phyloP scores from a whole-genome alignment of 2,888 invertebrate species.

The Phortica magna region DNA sequence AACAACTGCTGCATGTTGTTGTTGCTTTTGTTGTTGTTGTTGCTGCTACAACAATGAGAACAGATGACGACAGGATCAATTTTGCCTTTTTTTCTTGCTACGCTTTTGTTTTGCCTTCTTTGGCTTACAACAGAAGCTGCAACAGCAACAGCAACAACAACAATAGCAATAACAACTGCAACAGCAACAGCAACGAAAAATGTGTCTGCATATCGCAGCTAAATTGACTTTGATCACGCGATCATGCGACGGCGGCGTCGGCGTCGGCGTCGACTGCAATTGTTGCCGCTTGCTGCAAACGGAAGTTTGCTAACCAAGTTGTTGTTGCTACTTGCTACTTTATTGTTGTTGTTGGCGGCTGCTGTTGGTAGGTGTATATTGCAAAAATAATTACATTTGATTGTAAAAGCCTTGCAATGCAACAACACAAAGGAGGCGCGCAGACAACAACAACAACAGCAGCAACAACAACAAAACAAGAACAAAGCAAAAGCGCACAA shows the following conservation, averaged over 20 bases:
- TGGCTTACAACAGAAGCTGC: conserved; percentile 52
- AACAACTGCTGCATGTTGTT: conserved; percentile 27
- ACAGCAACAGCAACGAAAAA: conserved; percentile 43
- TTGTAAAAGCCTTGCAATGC: conserved; percentile 71
- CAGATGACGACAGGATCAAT: conserved; percentile 70
- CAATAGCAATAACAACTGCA: conserved; percentile 58
- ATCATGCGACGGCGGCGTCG: conserved; percentile 57
- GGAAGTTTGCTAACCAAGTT: conserved; percentile 75
- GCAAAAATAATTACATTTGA: conserved; percentile 73
- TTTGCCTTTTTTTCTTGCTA: conserved; percentile 9
- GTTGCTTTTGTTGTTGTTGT: conserved; percentile 15
- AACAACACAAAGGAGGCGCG: conserved; percentile 41
- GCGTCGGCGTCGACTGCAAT: conserved; percentile 42
- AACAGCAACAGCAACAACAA: conserved; percentile 39
- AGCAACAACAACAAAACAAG: conserved; percentile 35
- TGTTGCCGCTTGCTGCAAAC: conserved; percentile 64
- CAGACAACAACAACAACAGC: too few species aligned
- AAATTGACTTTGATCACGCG: conserved; percentile 78
- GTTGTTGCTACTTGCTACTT: conserved; percentile 49
- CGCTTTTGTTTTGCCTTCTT: conserved; percentile 55
- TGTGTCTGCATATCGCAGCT: conserved; percentile 73
- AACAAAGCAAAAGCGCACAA: conserved; percentile 36
- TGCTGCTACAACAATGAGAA: conserved; percentile 46
- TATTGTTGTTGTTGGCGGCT: conserved; percentile 20
- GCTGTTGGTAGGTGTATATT: conserved; percentile 67